Evolutionary conservation across 2,888 invertebrate species (phyloP), one percentile per base, ranked within the genome.

Genomic region (Hirtodrosophila alboralis): DNA sequence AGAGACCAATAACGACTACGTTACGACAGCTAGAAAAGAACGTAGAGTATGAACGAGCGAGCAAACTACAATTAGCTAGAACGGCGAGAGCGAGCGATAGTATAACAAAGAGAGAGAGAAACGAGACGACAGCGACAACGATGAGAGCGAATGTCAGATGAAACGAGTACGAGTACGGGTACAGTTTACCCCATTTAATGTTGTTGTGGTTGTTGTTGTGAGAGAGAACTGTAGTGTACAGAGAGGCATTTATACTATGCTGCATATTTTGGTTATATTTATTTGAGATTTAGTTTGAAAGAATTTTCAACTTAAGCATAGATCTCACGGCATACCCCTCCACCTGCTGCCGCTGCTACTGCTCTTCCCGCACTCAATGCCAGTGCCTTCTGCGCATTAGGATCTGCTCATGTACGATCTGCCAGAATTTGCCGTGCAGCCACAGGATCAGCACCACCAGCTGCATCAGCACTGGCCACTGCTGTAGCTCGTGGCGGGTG

Each of bases 391-490:
- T 70, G 34, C 79, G 81, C 68, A 77, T 77, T 59, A 84, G 40
- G 12, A 69, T 61, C 51, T 84, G 84, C 44, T 89, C 84, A 65
- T 86, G 74, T 23, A 87, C 76, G 47, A 89, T 75, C 79, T 85
- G 84, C 88, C 89, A 89, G 69, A 89, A 84, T 58, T 87, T 88
- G 36, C 77, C 81, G 57, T 89, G 86, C 58, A 90, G 74, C 90
- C 90, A 90, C 36, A 90, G 71, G 53, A 89, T 47, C 41, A 90
- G 64, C 53, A 87, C 68, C 44, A 88, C 74, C 65, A 90, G 63
- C 66, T 89, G 87, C 75, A 89, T 85, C 40, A 90, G 86, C 69
- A 89, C 75, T 62, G 90, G 90, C 84, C 90, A 88, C 68, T 90
- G 87, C 33, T 86, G 76, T 9, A 89, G 75, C 49, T 89, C 88